Evolutionary conservation across 2,888 invertebrate genomes (phyloP).

Genomic region (Drosophila melanosoma): DNA sequence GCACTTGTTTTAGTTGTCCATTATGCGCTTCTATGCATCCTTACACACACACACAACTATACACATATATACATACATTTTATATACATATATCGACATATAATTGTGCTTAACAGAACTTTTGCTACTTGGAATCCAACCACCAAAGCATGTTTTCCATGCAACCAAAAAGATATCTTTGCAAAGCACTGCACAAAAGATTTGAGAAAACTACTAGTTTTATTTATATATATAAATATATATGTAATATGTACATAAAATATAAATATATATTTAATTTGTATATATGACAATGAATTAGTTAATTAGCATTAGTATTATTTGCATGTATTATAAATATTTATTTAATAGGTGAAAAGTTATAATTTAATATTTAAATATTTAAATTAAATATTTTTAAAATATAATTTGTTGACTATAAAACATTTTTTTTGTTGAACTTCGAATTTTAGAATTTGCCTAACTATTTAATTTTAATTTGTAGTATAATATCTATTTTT

Average conservation of each 20-base stretch:
- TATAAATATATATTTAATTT: too few relatives aligned
- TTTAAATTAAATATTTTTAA: not conserved
- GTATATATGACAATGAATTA: not conserved
- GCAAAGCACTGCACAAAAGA: constrained; percentile 1
- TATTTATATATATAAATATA: not conserved
- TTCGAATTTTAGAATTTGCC: too few relatives aligned
- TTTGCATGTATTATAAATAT: too few relatives aligned
- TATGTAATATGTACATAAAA: too few relatives aligned
- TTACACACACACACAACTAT: not conserved
- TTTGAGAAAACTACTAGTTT: not conserved
- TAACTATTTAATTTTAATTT: not conserved
- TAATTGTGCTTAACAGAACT: constrained; percentile 52
- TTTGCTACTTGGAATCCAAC: constrained; percentile 29
- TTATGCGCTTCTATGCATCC: constrained; percentile 53
- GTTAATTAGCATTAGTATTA: not conserved
- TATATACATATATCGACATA: constrained; percentile 11
- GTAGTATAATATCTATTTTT: not conserved
- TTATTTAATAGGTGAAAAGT: too few relatives aligned
- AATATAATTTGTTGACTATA: not conserved
- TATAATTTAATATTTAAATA: too few relatives aligned
- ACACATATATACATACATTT: not conserved
- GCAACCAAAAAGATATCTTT: not conserved
- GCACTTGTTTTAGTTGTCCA: constrained; percentile 66
- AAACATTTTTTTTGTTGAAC: not conserved
- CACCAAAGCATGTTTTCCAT: constrained; percentile 12